Evolutionary conservation across 2,113 vertebrate genomes (phyloP).

Genomic region (Smithornis capensis): DNA sequence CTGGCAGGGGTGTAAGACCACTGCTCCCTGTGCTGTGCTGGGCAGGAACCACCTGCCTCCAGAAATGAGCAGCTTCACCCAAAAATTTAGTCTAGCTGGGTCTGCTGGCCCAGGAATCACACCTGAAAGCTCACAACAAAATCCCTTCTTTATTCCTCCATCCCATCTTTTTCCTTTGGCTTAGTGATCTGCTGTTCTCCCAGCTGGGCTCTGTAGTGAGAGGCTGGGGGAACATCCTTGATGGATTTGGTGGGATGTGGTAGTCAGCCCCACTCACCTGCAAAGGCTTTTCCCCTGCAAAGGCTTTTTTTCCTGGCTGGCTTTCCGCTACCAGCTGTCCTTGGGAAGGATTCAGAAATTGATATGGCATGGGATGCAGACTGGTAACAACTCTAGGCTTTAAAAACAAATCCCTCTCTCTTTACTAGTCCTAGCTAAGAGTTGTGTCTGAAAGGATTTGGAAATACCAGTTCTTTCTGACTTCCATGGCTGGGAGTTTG

Average conservation of each 20-base stretch:
- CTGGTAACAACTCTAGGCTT: not conserved
- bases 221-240: not conserved
- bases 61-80: not conserved
- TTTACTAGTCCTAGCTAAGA: not conserved
- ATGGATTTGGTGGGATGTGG: not conserved
- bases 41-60: not conserved
- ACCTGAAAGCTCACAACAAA: not conserved
- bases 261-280: not conserved
- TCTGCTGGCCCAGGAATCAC: accelerated
- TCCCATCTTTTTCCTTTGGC: not conserved
- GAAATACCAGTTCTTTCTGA: accelerated
- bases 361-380: not conserved
- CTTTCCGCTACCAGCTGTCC: not conserved
- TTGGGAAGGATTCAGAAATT: not conserved
- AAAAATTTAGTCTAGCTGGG: not conserved
- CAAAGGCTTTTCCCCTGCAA: not conserved
- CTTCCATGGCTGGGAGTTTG: not conserved
- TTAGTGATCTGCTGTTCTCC: not conserved
- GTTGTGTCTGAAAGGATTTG: not conserved
- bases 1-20: not conserved
- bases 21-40: not conserved
- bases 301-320: not conserved
- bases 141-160: not conserved
- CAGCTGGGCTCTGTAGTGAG: not conserved
- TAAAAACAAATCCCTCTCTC: not conserved